Base-by-base conservation (phyloP, 2,797 vertebrate genomes). In the Tinamus major region DNA sequence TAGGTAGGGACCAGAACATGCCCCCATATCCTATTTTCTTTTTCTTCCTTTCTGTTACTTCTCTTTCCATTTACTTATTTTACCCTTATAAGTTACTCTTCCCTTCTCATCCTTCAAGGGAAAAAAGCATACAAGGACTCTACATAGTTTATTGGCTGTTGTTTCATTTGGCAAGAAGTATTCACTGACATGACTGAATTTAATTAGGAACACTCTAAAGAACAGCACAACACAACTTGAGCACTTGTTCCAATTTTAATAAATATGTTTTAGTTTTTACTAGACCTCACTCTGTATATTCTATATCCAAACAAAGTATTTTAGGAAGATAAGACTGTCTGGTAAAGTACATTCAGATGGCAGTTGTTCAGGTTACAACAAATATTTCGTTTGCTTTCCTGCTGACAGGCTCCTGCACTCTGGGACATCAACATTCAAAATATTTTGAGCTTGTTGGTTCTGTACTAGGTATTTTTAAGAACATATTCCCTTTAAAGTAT, bases 101-200 rank as follows among this genome's bases (percentile, higher is more conserved):
- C 3, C 2, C 39, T 87, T 59, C 71, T 44, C 10, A 37, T 3
- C 21, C 75, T 87, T 76, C 68, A 83, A 1, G 5, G 41, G 15
- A 75, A 44, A 37, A 67, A 71, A 29, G 0, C 8, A 37, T 37
- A 35, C 2, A 64, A 79, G 78, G 10, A 2, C 10, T 53, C 10
- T 5, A 21, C 1, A 0, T 4, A 75, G 3, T n/a, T 23, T 75
- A 5, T 44, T 35, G 13, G 4, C 1, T 64, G 20, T 53, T 72
- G 21, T 24, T 71, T 41, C 37, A 17, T 35, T 39, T 6, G 7
- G 6, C 37, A 46, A 55, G 31, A 88, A 77, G 6, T 4, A 33
- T 59, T 81, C 31, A 67, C 6, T 48, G 15, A 44, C n/a, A 72
- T 2, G 12, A 3, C 59, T 59, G 4, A 35, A 69, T 42, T 68